Conservation (phyloP, 2,797 vertebrate species). For the Enteromius treurensis region DNA sequence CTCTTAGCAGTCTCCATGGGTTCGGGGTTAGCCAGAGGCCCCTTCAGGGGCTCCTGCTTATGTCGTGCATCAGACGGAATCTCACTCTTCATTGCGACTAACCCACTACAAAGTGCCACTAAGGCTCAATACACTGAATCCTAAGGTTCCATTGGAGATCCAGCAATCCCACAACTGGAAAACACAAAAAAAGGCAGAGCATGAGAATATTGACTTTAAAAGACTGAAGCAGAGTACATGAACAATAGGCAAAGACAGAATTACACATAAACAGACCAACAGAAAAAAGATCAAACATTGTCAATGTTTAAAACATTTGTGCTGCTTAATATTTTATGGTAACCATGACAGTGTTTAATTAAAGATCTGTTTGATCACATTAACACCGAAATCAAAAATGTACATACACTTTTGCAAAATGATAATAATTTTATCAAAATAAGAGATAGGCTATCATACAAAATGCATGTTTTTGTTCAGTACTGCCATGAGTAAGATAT, state of each 20-base stretch:
- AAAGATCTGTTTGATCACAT: too few relatives aligned
- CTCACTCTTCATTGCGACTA: conserved; percentile 98
- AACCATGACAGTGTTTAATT: background rate
- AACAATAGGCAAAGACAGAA: conserved; percentile 12
- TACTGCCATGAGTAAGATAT: too few relatives aligned
- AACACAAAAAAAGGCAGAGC: background rate
- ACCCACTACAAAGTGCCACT: conserved; percentile 76
- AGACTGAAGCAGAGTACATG: conserved; percentile 5
- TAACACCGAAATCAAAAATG: too few relatives aligned
- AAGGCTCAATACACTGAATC: conserved; percentile 69
- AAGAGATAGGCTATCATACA: too few relatives aligned
- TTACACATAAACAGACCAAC: background rate
- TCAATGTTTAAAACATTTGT: background rate
- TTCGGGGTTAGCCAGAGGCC: conserved; percentile 91
- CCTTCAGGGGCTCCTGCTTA: conserved; percentile 95
- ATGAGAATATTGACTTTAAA: background rate
- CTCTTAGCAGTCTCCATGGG: conserved; percentile 88
- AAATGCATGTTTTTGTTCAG: too few relatives aligned
- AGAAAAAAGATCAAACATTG: background rate
- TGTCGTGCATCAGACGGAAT: conserved; percentile 86
- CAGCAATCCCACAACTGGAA: conserved; percentile 70
- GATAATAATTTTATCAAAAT: too few relatives aligned
- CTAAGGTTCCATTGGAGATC: conserved; percentile 81
- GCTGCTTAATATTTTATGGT: background rate
- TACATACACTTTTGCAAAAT: too few relatives aligned